phyloP scores from a whole-genome alignment of 2,888 invertebrate genomes.

The Cheiracanthium punctorium region DNA sequence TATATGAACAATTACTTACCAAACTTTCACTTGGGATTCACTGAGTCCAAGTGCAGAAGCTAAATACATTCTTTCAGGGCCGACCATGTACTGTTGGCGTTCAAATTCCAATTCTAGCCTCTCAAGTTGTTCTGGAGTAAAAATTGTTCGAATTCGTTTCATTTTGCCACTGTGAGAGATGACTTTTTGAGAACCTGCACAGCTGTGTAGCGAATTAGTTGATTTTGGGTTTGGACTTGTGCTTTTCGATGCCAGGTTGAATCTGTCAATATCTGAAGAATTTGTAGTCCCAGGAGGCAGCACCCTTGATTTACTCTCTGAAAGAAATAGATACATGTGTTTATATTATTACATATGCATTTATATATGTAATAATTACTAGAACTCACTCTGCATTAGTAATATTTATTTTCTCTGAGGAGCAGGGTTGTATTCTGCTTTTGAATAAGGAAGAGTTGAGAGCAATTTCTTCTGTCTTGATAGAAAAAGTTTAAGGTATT shows the following conservation, averaged over 20 bases:
- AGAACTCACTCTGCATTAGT: too few relatives aligned
- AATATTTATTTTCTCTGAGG: too few relatives aligned
- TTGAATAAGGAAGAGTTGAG: too few relatives aligned
- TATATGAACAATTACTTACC: too few relatives aligned
- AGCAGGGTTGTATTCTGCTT: too few relatives aligned
- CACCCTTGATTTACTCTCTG: slow-evolving; percentile 39
- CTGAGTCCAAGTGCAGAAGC: slow-evolving; percentile 91
- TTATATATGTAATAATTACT: too few relatives aligned
- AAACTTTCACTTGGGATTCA: slow-evolving; percentile 93
- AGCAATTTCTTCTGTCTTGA: too few relatives aligned
- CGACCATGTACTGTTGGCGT: slow-evolving; percentile 98
- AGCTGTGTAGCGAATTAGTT: background rate
- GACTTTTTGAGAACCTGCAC: background rate
- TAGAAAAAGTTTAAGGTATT: too few relatives aligned
- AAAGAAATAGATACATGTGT: background rate
- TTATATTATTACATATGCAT: too few relatives aligned
- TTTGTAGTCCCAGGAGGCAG: background rate
- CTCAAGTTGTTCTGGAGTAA: slow-evolving; percentile 96
- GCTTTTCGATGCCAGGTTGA: background rate
- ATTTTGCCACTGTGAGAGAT: slow-evolving; percentile 78
- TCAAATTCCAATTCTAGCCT: slow-evolving; percentile 95
- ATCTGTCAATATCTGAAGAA: slow-evolving; percentile 15
- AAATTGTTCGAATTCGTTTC: slow-evolving; percentile 95
- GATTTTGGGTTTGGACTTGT: background rate
- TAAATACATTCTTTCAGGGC: slow-evolving; percentile 92